These are phyloP conservation scores for Glossophaga mutica DNA, from an alignment of 2,797 vertebrate genomes.

Conservation along the genomic window DNA sequence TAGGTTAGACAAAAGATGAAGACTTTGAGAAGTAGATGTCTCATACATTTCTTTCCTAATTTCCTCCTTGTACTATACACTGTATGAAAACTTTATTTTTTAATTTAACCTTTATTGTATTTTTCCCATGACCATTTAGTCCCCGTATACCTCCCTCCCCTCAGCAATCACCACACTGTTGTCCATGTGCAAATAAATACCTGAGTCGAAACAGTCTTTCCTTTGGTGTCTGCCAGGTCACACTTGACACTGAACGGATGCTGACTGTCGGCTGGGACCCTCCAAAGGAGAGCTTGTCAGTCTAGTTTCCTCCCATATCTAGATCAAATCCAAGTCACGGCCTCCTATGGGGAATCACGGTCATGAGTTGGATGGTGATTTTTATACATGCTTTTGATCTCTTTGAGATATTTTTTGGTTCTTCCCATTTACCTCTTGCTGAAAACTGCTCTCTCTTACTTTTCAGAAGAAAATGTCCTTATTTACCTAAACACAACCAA, in stretches of 20 bases:
- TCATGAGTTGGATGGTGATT: neutral
- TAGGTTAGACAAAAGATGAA: neutral
- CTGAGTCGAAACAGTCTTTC: neutral
- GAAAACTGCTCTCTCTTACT: neutral
- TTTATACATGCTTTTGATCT: neutral
- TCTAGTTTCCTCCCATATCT: neutral
- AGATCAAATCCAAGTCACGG: neutral
- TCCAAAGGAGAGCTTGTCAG: neutral
- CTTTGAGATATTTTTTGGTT: neutral
- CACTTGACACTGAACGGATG: neutral
- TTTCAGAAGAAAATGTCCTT: neutral
- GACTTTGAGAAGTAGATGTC: neutral
- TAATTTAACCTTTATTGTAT: neutral
- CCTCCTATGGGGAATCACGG: neutral
- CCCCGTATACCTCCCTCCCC: neutral
- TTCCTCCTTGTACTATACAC: neutral
- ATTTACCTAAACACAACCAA: neutral
- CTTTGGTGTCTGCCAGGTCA: neutral
- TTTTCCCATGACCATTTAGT: neutral
- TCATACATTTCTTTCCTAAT: neutral
- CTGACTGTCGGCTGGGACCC: neutral
- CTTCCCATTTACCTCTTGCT: neutral
- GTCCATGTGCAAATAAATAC: neutral
- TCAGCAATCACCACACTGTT: neutral
- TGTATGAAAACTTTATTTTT: slow-evolving; percentile 2